Evolutionary conservation across 2,888 invertebrate genomes (phyloP), one percentile per base, ranked within the genome.

Genomic region (Plebejus anna): DNA sequence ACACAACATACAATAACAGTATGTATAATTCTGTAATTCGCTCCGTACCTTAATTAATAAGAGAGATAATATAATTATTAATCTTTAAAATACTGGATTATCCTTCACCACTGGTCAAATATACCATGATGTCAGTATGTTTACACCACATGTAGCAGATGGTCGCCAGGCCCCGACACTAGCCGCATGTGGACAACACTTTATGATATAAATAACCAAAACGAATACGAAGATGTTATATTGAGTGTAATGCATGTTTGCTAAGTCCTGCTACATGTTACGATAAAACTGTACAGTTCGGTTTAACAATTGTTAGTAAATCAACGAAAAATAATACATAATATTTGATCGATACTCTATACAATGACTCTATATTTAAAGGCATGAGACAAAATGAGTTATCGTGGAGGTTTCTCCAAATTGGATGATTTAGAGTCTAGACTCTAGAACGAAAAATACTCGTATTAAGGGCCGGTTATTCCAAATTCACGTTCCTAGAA

Each of bases 131-230:
- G 11, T 72, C 66, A 42, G 70, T 36, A 11, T 70, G 42, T 76
- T 51, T 51, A 70, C 47, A 76, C 51, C 76, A 76, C 70, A 76
- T 51, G 75, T 75, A 76, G 57, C 83, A 84, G 81, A 81, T 83
- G 83, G 81, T 79, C 77, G 79, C 81, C 82, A 82, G 81, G 81
- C 75, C 78, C 79, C 79, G 80, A 77, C 79, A 42, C 66, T 66
- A 16, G 66, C 32, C 66, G 66, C 80, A 79, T 79, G 79, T 82
- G 80, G 79, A 66, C 66, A 66, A 32, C 32, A 66, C 66, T 66
- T 36, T 66, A 66, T 66, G 66, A 66, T 66, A 66, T 66, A 66
- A 66, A 66, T 66, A 66, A 66, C 66, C 66, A 66, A 66, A 32
- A 66, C 13, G 16, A 32, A 66, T 16, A 66, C 32, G 66, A 36